Evolutionary conservation across 2,888 invertebrate species (phyloP), one percentile per base, ranked within the genome.

Genomic region (Trisateles emortualis): DNA sequence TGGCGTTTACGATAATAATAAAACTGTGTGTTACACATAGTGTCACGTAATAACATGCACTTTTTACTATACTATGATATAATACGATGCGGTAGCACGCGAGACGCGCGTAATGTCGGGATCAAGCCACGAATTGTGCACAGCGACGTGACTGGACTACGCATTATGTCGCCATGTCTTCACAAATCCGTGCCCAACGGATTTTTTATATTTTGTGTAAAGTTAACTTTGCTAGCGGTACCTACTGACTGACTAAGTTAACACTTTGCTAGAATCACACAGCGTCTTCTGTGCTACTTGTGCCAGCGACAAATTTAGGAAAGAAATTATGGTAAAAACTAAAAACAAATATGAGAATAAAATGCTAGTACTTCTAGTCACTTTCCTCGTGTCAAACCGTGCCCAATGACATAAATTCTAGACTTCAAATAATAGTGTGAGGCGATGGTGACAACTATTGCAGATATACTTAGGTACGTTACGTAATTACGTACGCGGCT

Each of bases 121-220:
- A 50, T 50, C 38, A 43, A 22, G 17, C 29, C 4, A 30, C 14
- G 30, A 42, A 29, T 42, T 29, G 42, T 49, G 33, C 41, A 11
- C 16, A 6, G 22, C 32, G 49, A 49, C 49, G 49, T 49, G 49
- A 49, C 36, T 22, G 1, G 42, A 49, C 41, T 49, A 8, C 14
- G 2, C 13, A 24, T 4, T 4, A 17, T 13, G 1, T 8, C 14
- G 39, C 22, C 40, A 48, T 40, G 26, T 26, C 17, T 14, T 1
- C 33, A 3, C 36, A 36, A 42, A 42, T 42, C 42, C 30, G 10
- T 30, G 30, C 11, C 36, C 19, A n/a, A 32, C 24, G 33, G 14
- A 30, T 26, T 35, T 29, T 17, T 41, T 13, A 48, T 33, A 48
- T 41, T 48, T 16, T 16, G 6, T 10, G n/a, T 36, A 17, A 36